Conservation (phyloP, 2,797 vertebrate species). For the Sphaeramia orbicularis region DNA sequence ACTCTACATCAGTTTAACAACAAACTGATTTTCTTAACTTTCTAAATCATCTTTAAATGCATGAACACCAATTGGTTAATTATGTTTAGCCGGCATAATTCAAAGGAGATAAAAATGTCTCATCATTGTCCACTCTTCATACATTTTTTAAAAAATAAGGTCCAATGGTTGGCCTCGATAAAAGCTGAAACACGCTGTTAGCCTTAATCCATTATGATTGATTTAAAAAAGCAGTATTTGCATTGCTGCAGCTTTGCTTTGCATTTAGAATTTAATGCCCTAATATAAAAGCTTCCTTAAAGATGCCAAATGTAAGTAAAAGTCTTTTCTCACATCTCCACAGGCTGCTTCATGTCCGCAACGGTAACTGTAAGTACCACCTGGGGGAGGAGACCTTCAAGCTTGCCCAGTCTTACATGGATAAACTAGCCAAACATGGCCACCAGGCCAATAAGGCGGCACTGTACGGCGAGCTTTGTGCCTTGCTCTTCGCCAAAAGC, state of each 20-base stretch:
- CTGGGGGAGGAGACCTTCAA: conserved; percentile 99
- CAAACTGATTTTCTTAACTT: too few relatives aligned
- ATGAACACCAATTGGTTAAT: too few relatives aligned
- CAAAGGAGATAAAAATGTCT: too few relatives aligned
- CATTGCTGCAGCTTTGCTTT: too few relatives aligned
- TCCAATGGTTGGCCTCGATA: too few relatives aligned
- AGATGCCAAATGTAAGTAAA: background rate
- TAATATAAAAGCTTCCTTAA: background rate
- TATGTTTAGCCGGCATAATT: too few relatives aligned
- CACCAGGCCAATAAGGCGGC: conserved; percentile 98
- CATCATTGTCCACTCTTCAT: too few relatives aligned
- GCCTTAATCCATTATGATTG: too few relatives aligned
- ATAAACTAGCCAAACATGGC: conserved; percentile 95
- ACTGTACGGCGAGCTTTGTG: conserved; percentile 96
- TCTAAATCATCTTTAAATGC: too few relatives aligned
- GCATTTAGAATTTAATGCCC: background rate
- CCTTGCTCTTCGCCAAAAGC: conserved; percentile 98
- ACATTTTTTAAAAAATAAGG: too few relatives aligned
- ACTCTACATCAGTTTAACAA: too few relatives aligned
- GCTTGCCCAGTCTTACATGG: conserved; percentile 97
- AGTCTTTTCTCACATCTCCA: conserved; percentile 12
- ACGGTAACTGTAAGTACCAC: conserved; percentile 98
- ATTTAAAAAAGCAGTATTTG: background rate
- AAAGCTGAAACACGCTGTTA: too few relatives aligned
- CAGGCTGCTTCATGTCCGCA: conserved; percentile 97